phyloP scores from a whole-genome alignment of 2,113 vertebrate genomes.

The Eira barbara region DNA sequence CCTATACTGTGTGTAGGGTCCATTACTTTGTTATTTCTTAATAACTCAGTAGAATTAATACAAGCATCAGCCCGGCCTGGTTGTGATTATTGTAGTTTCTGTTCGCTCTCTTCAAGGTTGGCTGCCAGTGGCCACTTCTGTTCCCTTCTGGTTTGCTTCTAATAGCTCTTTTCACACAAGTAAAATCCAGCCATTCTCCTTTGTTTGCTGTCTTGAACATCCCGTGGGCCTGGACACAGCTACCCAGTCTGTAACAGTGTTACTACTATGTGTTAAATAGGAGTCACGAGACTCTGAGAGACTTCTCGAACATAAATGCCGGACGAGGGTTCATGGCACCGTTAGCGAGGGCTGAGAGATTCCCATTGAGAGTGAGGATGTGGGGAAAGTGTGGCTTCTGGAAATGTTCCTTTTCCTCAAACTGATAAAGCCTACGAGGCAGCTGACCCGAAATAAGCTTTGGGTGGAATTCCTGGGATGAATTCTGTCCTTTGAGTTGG shows the following conservation, averaged over 20 bases:
- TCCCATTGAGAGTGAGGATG: background rate
- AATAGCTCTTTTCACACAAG: background rate
- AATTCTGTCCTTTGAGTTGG: background rate
- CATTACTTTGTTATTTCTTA: background rate
- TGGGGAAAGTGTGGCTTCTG: background rate
- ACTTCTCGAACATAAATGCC: background rate
- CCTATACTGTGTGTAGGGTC: background rate
- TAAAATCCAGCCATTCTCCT: background rate
- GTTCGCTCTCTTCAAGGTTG: background rate
- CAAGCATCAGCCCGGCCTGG: background rate
- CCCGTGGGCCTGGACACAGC: background rate
- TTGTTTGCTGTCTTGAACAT: background rate
- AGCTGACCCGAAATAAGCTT: background rate
- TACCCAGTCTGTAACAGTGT: background rate
- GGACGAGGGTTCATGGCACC: background rate
- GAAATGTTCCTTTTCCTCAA: background rate
- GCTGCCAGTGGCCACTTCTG: background rate
- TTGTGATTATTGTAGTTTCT: background rate
- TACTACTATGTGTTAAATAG: background rate
- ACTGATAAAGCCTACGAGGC: background rate
- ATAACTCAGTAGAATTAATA: background rate
- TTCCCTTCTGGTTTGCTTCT: background rate
- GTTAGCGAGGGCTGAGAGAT: background rate
- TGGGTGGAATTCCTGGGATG: rapidly evolving
- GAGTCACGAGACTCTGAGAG: background rate